Conservation (phyloP, 1,140 invertebrate genomes). For the Eriocheir sinensis region DNA sequence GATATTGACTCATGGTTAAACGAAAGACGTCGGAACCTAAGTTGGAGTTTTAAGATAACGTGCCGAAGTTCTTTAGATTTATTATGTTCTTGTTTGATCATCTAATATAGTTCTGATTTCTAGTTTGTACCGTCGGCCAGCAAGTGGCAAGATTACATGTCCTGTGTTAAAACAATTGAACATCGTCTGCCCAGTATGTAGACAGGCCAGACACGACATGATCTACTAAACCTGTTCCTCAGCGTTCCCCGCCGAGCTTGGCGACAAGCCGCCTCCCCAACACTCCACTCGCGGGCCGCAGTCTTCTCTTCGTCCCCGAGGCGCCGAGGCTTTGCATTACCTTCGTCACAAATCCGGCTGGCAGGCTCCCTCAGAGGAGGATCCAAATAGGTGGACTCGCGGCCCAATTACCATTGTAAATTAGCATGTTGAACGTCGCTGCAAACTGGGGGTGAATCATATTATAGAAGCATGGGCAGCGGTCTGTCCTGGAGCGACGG, state of each 20-base stretch:
- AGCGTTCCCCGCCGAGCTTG: not conserved
- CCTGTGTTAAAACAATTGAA: not conserved
- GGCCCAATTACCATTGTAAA: constrained; percentile 58
- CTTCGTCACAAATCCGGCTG: not conserved
- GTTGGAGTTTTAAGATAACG: no score
- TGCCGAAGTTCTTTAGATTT: no score
- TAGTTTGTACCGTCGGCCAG: no score
- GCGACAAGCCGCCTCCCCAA: not conserved
- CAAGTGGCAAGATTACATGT: not conserved
- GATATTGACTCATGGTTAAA: no score
- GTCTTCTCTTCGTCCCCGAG: not conserved
- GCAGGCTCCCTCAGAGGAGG: constrained; percentile 33
- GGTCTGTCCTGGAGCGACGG: constrained; percentile 1
- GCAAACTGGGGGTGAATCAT: constrained; percentile 47
- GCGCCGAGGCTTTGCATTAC: constrained; percentile 28
- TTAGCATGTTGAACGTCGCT: constrained; percentile 38
- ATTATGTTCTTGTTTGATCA: no score
- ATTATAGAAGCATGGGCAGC: constrained; percentile 20
- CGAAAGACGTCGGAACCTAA: no score
- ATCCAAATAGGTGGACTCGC: constrained; percentile 43
- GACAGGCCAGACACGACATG: not conserved
- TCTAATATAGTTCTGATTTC: no score
- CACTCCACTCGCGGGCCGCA: no score
- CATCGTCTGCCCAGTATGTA: not conserved
- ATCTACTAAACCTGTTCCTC: constrained; percentile 1